These are phyloP conservation scores for Philonicus albiceps DNA, from an alignment of 2,888 invertebrate genomes.

Conservation along the genomic window DNA sequence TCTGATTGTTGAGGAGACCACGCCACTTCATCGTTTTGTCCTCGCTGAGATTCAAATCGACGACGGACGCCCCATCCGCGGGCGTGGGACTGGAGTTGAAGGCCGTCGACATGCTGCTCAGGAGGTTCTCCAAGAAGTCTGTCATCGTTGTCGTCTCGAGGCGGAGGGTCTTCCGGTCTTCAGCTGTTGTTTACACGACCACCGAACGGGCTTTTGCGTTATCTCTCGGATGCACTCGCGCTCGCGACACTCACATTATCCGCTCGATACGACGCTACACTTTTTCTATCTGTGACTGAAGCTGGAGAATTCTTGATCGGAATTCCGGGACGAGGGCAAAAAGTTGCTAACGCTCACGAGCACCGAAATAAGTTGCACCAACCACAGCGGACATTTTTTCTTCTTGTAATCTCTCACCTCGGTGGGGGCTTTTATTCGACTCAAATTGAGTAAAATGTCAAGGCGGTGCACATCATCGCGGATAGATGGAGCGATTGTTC, in stretches of 20 bases:
- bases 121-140: conserved; percentile 57
- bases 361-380: conserved; percentile 39
- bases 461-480: neutral
- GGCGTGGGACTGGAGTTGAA: conserved; percentile 48
- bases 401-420: conserved; percentile 17
- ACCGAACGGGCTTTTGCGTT: neutral
- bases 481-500: neutral
- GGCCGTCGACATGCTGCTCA: conserved; percentile 53
- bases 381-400: conserved; percentile 45
- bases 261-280: neutral
- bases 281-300: neutral
- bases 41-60: conserved; percentile 58
- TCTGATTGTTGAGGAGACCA: conserved; percentile 61
- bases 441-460: neutral
- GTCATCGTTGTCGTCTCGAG: conserved; percentile 53
- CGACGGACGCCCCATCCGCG: conserved; percentile 55
- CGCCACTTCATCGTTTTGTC: conserved; percentile 63
- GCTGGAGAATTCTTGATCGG: neutral
- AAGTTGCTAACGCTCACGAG: conserved; percentile 27
- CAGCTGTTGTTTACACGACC: conserved; percentile 27
- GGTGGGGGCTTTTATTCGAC: neutral
- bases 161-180: conserved; percentile 14
- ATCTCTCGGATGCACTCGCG: neutral
- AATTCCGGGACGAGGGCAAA: conserved; percentile 7
- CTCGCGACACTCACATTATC: neutral